Conservation (phyloP, 2,113 vertebrate species). For the Nothoprocta perdicaria region DNA sequence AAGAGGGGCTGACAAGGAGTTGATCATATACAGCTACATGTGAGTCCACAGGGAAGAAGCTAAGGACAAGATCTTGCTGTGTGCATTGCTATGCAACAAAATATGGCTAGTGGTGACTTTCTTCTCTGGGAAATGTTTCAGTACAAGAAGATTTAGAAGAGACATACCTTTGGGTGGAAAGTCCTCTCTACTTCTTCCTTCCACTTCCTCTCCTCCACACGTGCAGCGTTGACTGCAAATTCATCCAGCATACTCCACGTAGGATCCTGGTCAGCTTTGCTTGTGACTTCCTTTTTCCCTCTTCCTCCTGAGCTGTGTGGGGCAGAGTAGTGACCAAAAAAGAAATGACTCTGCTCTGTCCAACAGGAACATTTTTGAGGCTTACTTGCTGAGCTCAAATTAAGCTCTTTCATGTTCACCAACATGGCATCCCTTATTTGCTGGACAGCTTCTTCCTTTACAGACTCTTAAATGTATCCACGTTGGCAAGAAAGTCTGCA, state of each 20-base stretch:
- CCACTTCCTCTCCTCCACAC: fast-evolving
- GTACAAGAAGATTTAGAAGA: not conserved
- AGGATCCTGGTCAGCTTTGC: not conserved
- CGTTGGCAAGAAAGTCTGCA: not conserved
- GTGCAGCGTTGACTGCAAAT: not conserved
- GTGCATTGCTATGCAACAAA: not conserved
- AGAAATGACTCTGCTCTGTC: not conserved
- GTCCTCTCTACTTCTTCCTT: no score
- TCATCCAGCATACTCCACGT: no score
- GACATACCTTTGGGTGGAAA: not conserved
- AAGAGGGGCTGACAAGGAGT: no score
- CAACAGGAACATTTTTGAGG: not conserved
- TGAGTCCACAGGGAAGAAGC: not conserved
- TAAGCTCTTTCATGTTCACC: not conserved
- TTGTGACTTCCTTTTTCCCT: not conserved
- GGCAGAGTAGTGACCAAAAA: fast-evolving
- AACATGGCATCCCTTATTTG: no score
- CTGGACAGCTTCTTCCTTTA: not conserved
- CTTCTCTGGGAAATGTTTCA: not conserved
- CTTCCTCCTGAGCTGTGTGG: fast-evolving
- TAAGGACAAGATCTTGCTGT: not conserved
- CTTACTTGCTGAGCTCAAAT: fast-evolving
- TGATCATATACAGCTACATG: no score
- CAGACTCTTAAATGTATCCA: not conserved
- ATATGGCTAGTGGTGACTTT: not conserved